These are phyloP conservation scores for Periophthalmus magnuspinnatus DNA, from an alignment of 2,797 vertebrate genomes.

Conservation along the genomic window DNA sequence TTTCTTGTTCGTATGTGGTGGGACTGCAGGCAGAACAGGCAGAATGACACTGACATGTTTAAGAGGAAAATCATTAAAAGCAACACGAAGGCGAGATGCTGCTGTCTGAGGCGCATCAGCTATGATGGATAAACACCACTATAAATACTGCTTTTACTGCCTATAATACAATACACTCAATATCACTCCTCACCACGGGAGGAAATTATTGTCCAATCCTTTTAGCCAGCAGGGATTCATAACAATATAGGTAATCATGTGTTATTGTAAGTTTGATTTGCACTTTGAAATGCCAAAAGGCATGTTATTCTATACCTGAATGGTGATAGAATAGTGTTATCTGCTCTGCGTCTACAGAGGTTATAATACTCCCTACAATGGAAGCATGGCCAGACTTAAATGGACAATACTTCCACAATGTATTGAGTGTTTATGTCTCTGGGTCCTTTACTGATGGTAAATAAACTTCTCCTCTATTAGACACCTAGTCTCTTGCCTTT, in stretches of 20 bases:
- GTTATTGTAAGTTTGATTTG: background rate
- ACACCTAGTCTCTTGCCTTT: too few relatives aligned
- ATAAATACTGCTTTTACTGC: slow-evolving; percentile 56
- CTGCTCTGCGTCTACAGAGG: too few relatives aligned
- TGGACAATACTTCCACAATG: too few relatives aligned
- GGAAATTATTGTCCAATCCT: slow-evolving; percentile 64
- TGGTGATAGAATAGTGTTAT: too few relatives aligned
- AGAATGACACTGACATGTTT: slow-evolving; percentile 72
- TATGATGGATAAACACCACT: slow-evolving; percentile 73
- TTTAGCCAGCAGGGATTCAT: background rate
- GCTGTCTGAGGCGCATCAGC: slow-evolving; percentile 60
- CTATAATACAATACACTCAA: slow-evolving; percentile 58
- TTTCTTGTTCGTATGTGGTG: slow-evolving; percentile 44
- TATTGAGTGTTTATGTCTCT: too few relatives aligned
- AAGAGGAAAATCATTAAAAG: slow-evolving; percentile 77
- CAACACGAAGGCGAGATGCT: slow-evolving; percentile 71
- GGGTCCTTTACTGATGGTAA: too few relatives aligned
- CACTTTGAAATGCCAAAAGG: background rate
- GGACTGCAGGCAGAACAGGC: slow-evolving; percentile 60
- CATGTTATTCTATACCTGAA: background rate
- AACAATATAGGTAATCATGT: background rate
- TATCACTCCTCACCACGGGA: slow-evolving; percentile 51
- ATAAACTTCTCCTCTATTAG: too few relatives aligned
- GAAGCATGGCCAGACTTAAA: too few relatives aligned
- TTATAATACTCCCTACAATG: too few relatives aligned